These are phyloP conservation scores for Leistus spinibarbis DNA, from an alignment of 2,888 invertebrate species.

Conservation along the genomic window DNA sequence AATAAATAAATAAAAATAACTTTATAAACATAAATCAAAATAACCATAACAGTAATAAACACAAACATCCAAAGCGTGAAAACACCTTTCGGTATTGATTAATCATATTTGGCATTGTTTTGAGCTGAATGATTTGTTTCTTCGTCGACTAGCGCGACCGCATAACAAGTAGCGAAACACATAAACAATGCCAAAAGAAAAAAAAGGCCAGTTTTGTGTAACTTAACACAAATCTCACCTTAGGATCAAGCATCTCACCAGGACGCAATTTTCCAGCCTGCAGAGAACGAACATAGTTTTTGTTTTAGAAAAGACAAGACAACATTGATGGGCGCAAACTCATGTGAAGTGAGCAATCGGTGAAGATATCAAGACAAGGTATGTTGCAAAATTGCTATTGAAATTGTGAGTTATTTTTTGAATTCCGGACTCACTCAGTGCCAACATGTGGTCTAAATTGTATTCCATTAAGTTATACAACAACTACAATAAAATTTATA, in stretches of 20 bases:
- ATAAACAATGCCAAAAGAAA: constrained; percentile 48
- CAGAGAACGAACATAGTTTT: constrained; percentile 51
- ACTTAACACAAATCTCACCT: constrained; percentile 72
- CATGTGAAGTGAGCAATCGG: constrained; percentile 9
- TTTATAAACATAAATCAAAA: constrained; percentile 18
- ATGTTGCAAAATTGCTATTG: constrained; percentile 16
- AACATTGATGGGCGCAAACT: constrained; percentile 29
- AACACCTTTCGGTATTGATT: constrained; percentile 26
- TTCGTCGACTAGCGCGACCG: constrained; percentile 8
- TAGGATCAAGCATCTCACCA: constrained; percentile 76
- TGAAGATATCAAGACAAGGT: constrained; percentile 28
- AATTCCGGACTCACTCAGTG: neutral
- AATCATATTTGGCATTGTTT: constrained; percentile 36
- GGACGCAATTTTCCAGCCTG: constrained; percentile 78
- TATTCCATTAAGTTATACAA: too few relatives aligned
- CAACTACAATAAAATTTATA: too few relatives aligned
- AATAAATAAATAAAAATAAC: constrained; percentile 27
- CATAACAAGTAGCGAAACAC: constrained; percentile 19
- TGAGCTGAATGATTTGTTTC: constrained; percentile 14
- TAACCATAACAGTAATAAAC: constrained; percentile 4
- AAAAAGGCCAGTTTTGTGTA: constrained; percentile 57
- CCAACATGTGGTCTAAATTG: neutral
- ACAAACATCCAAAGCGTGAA: constrained; percentile 35
- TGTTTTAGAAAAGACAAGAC: constrained; percentile 38
- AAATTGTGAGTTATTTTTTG: constrained; percentile 24